These are phyloP conservation scores for Acyrthosiphon pisum DNA, from an alignment of 1,140 invertebrate genomes.

Conservation along the genomic window DNA sequence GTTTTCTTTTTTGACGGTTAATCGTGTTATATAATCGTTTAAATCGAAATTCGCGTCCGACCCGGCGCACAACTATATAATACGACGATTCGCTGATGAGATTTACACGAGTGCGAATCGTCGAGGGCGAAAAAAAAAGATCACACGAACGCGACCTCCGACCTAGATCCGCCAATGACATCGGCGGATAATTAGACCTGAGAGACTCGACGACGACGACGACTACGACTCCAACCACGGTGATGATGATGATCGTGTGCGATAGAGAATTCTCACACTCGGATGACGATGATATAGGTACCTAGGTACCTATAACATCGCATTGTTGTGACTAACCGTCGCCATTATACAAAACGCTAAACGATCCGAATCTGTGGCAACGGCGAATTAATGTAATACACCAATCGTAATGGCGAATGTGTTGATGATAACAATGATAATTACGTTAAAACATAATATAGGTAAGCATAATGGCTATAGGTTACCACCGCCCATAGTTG, in stretches of 20 bases:
- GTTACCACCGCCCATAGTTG: no score
- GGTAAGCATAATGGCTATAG: neutral
- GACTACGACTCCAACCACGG: neutral
- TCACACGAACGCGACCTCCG: slow-evolving; percentile 6
- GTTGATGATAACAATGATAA: neutral
- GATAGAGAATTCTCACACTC: neutral
- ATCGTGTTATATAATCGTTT: neutral
- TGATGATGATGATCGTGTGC: neutral
- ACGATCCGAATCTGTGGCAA: neutral
- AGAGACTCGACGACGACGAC: neutral
- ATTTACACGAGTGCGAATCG: no score
- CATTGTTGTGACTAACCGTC: neutral
- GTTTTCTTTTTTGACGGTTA: no score
- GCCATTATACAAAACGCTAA: neutral
- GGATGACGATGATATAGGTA: neutral
- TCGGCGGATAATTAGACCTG: neutral
- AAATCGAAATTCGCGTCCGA: neutral
- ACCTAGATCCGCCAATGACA: slow-evolving; percentile 26
- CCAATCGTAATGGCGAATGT: neutral
- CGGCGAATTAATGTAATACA: neutral
- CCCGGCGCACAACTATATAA: neutral
- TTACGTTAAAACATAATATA: neutral
- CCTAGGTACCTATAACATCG: neutral
- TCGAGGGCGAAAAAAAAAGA: neutral
- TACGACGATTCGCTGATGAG: neutral